These are phyloP conservation scores for Liasis olivaceus DNA, from an alignment of 2,797 vertebrate genomes.

Conservation along the genomic window DNA sequence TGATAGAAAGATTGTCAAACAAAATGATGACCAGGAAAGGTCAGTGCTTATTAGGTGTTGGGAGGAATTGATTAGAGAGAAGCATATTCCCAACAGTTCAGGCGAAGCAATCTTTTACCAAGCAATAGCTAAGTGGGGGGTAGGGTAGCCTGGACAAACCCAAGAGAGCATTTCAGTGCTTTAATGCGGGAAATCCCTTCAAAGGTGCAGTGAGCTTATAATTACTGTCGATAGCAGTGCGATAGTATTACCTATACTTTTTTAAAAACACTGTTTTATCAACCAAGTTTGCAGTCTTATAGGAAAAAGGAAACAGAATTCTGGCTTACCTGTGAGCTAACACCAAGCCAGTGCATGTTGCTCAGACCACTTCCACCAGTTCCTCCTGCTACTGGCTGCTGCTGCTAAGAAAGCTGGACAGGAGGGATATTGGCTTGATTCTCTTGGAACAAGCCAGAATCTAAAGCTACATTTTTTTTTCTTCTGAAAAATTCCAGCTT, in stretches of 20 bases:
- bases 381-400: background rate
- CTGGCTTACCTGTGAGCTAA: background rate
- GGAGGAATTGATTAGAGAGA: conserved; percentile 9
- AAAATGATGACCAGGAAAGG: conserved; percentile 25
- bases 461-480: background rate
- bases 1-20: conserved; percentile 26
- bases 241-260: background rate
- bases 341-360: background rate
- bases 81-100: background rate
- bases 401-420: background rate
- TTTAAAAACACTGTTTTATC: background rate
- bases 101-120: background rate
- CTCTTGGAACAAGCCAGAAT: background rate
- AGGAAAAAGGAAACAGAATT: background rate
- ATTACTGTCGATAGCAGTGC: background rate
- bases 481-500: background rate
- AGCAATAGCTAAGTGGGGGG: background rate
- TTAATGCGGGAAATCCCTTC: background rate
- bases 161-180: background rate
- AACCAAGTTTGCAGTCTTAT: background rate
- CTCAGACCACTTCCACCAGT: background rate
- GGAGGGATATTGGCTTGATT: background rate
- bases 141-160: background rate
- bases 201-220: background rate
- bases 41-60: conserved; percentile 18